Conservation (phyloP, 2,888 invertebrate genomes). For the Ormyrus pomaceus region DNA sequence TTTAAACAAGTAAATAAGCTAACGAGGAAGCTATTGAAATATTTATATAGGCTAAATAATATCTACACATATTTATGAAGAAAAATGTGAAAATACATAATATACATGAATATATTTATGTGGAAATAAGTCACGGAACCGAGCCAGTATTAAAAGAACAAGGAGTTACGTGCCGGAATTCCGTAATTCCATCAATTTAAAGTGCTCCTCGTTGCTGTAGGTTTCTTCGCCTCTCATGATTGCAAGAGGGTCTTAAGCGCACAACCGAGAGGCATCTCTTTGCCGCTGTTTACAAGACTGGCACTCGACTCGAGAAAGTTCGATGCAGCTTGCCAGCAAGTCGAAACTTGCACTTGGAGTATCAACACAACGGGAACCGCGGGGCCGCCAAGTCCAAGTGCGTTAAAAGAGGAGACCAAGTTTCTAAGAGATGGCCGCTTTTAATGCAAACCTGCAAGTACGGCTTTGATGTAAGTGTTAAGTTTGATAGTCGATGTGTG, state of each 20-base stretch:
- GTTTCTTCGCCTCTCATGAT: not conserved
- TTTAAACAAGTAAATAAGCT: no score
- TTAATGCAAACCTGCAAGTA: no score
- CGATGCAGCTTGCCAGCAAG: no score
- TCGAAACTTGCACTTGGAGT: not conserved
- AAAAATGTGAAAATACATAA: no score
- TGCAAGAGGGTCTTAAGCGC: slow-evolving; percentile 11
- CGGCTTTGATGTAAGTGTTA: no score
- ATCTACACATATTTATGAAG: no score
- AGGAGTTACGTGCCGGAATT: slow-evolving; percentile 37
- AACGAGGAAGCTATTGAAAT: no score
- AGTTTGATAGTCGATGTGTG: no score
- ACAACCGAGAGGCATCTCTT: not conserved
- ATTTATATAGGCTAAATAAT: no score
- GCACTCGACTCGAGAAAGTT: not conserved
- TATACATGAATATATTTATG: no score
- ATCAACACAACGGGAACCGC: not conserved
- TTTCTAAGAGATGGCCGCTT: no score
- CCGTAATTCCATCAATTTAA: slow-evolving; percentile 34
- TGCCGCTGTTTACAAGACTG: slow-evolving; percentile 32
- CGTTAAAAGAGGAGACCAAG: not conserved
- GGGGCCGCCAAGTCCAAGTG: not conserved
- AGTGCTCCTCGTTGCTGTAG: not conserved
- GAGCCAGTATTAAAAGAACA: slow-evolving; percentile 20
- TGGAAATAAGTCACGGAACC: slow-evolving; percentile 8